Percentiles rank a stretch among this genome's conserved stretches.
These are phyloP conservation scores for Aulostomus chinensis DNA, from an alignment of 2,797 vertebrate genomes.

Conservation along the genomic window DNA sequence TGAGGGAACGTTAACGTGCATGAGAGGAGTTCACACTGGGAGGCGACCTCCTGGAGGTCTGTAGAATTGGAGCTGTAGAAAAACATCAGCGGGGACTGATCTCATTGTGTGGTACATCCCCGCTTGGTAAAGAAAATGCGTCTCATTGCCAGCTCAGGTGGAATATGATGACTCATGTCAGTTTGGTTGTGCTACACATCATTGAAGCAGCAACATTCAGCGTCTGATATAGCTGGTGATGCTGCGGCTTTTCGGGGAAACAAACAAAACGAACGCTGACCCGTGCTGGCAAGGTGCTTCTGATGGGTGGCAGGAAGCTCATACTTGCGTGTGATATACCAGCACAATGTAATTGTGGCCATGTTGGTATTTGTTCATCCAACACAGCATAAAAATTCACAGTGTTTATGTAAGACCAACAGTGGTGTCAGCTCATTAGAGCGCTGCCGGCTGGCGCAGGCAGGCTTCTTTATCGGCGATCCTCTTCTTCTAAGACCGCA, in stretches of 20 bases:
- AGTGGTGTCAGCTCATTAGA: constrained; percentile 61
- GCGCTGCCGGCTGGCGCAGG: constrained; percentile 40
- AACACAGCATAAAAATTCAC: no score
- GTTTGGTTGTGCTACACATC: constrained; percentile 17
- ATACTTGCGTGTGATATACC: no score
- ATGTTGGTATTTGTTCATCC: no score
- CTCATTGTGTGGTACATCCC: constrained; percentile 48
- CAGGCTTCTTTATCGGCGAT: constrained; percentile 63
- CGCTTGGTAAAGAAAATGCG: constrained; percentile 10
- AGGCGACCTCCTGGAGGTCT: constrained; percentile 54
- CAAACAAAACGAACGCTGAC: no score
- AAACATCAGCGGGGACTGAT: constrained; percentile 50
- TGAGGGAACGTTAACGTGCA: constrained; percentile 45
- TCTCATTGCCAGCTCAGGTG: constrained; percentile 31
- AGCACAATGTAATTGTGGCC: no score
- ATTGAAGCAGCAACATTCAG: constrained; percentile 5
- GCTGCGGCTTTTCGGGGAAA: no score
- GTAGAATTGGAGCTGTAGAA: constrained; percentile 66
- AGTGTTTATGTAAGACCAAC: constrained; percentile 23
- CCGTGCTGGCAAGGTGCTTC: no score
- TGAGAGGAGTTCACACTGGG: constrained; percentile 54
- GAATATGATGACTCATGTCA: constrained; percentile 31
- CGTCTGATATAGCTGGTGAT: neutral
- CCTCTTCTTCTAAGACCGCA: constrained; percentile 41
- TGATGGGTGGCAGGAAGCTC: no score